Percentiles rank a stretch among this genome's conserved stretches.
These are phyloP conservation scores for Rotaria sp. DNA, from an alignment of 2,888 invertebrate genomes.

Conservation along the genomic window DNA sequence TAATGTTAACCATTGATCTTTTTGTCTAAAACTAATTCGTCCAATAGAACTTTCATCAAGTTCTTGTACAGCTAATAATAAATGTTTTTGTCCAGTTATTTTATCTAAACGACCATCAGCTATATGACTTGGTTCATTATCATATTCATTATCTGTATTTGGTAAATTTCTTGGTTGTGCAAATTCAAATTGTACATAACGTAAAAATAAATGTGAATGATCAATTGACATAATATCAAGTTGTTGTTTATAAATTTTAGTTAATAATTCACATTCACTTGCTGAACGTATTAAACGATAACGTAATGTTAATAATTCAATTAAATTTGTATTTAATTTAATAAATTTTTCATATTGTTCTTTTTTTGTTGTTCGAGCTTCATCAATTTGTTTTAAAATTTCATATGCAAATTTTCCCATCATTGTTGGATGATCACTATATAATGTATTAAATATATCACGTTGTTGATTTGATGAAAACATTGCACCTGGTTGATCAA, in stretches of 20 bases:
- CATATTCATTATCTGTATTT: constrained; percentile 44
- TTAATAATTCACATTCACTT: constrained; percentile 51
- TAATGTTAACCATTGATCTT: constrained; percentile 43
- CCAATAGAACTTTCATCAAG: constrained; percentile 54
- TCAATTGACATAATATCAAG: constrained; percentile 51
- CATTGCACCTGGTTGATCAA: constrained; percentile 47
- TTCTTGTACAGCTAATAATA: constrained; percentile 52
- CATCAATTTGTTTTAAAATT: constrained; percentile 36
- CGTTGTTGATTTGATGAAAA: constrained; percentile 50
- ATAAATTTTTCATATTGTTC: constrained; percentile 33
- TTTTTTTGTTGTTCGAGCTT: constrained; percentile 35
- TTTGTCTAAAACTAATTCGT: constrained; percentile 49
- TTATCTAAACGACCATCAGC: constrained; percentile 31
- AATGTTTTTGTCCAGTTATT: constrained; percentile 47
- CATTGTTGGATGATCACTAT: constrained; percentile 32
- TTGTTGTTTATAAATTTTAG: constrained; percentile 51
- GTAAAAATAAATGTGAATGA: constrained; percentile 52
- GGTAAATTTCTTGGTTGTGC: constrained; percentile 47
- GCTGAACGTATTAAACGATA: constrained; percentile 51
- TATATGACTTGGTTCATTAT: constrained; percentile 48
- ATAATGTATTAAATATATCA: constrained; percentile 46
- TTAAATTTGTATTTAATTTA: constrained; percentile 18
- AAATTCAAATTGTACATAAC: constrained; percentile 54
- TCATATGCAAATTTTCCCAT: constrained; percentile 30
- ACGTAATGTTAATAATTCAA: constrained; percentile 45